Percentiles rank a stretch among this genome's conserved stretches.
Evolutionary conservation across 2,888 invertebrate genomes (phyloP).

Genomic region (Arge pagana): DNA sequence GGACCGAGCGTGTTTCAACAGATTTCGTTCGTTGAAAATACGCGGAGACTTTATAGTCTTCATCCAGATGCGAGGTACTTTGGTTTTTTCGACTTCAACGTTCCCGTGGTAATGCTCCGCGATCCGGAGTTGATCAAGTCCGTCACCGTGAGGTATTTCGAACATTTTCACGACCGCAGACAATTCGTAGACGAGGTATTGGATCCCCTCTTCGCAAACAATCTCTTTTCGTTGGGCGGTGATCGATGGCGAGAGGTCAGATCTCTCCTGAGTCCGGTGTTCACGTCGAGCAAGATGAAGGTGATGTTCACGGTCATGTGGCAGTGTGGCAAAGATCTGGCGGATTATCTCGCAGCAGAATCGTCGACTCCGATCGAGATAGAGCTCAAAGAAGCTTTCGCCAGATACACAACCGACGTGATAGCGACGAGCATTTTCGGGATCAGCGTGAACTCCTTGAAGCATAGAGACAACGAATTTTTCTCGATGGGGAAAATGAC

Average conservation of each 20-base stretch:
- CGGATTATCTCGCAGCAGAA: constrained; percentile 34
- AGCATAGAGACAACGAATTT: constrained; percentile 1
- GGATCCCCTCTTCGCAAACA: constrained; percentile 37
- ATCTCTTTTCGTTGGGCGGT: constrained; percentile 44
- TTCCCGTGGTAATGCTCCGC: constrained; percentile 35
- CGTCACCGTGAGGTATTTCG: constrained; percentile 38
- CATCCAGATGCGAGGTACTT: constrained; percentile 38
- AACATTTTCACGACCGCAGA: constrained; percentile 36
- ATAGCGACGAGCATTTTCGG: background rate
- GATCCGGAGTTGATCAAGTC: constrained; percentile 40
- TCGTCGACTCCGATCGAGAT: constrained; percentile 27
- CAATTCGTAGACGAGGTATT: constrained; percentile 29
- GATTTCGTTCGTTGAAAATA: constrained; percentile 24
- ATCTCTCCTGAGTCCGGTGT: constrained; percentile 61
- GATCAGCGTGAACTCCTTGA: background rate
- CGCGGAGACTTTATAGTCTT: constrained; percentile 29
- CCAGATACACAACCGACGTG: constrained; percentile 40
- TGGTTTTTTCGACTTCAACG: constrained; percentile 38
- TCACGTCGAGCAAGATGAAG: constrained; percentile 65
- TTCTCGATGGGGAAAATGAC: background rate
- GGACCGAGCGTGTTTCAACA: constrained; percentile 24
- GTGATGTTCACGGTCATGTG: constrained; percentile 61
- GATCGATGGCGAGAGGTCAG: constrained; percentile 62
- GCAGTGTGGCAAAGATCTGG: constrained; percentile 45
- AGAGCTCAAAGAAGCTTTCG: constrained; percentile 46